Evolutionary conservation across 2,888 invertebrate species (phyloP).

Genomic region (Odontothrips loti): DNA sequence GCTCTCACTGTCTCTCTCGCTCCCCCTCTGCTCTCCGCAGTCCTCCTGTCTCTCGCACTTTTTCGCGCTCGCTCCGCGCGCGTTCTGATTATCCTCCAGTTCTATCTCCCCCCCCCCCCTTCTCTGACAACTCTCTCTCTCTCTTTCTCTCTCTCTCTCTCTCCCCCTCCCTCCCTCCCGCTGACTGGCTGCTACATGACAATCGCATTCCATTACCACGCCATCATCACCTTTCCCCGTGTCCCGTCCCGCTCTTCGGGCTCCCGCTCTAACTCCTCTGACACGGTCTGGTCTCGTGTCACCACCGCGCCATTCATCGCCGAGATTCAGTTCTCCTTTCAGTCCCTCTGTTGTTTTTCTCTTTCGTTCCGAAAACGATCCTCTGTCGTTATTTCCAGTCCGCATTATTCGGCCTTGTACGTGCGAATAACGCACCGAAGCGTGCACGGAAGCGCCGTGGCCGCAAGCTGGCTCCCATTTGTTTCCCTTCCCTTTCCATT

Average conservation of each 20-base stretch:
- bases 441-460: too few species aligned
- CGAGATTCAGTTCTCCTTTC: background rate
- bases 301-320: background rate
- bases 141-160: background rate
- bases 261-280: background rate
- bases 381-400: too few species aligned
- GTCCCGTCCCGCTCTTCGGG: background rate
- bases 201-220: constrained; percentile 1
- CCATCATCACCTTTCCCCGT: background rate
- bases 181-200: background rate
- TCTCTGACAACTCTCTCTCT: background rate
- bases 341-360: too few species aligned
- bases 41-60: background rate
- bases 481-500: too few species aligned
- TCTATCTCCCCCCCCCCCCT: background rate
- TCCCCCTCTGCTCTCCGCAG: background rate
- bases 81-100: background rate
- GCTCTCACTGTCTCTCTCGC: background rate
- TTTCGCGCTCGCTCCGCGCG: background rate
- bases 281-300: background rate
- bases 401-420: too few species aligned
- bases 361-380: too few species aligned
- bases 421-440: too few species aligned
- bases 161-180: background rate
- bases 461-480: too few species aligned